phyloP scores from a whole-genome alignment of 2,113 vertebrate species.

The Vulpes vulpes region DNA sequence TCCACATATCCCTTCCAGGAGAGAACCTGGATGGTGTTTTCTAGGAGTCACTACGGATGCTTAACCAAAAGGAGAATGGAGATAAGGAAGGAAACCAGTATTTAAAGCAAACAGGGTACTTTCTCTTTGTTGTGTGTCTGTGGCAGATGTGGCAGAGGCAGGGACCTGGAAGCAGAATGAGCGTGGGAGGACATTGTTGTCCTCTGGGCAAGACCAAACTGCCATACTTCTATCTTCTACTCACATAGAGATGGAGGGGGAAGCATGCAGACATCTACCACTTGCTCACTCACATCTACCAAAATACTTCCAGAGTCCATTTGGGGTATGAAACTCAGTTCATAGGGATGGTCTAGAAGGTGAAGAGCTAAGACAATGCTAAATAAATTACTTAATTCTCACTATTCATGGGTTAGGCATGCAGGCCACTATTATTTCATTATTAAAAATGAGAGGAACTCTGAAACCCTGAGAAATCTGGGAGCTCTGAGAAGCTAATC shows the following conservation, averaged over 20 bases:
- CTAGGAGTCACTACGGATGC: neutral
- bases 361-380: neutral
- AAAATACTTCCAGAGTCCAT: fast-evolving
- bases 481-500: too few relatives aligned
- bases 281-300: neutral
- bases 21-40: fast-evolving
- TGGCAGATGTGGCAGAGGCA: neutral
- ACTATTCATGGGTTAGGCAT: too few relatives aligned
- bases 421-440: neutral
- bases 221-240: neutral
- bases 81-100: neutral
- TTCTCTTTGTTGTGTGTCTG: neutral
- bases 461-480: neutral
- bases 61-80: neutral
- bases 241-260: too few relatives aligned
- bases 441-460: neutral
- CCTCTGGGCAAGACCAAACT: neutral
- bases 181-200: fast-evolving
- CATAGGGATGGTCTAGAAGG: neutral
- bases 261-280: fast-evolving
- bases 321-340: neutral
- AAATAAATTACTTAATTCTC: neutral
- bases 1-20: fast-evolving
- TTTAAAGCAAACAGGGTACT: neutral
- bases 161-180: too few relatives aligned